Conservation (phyloP, 1,140 invertebrate genomes). For the Papilio glaucus region DNA sequence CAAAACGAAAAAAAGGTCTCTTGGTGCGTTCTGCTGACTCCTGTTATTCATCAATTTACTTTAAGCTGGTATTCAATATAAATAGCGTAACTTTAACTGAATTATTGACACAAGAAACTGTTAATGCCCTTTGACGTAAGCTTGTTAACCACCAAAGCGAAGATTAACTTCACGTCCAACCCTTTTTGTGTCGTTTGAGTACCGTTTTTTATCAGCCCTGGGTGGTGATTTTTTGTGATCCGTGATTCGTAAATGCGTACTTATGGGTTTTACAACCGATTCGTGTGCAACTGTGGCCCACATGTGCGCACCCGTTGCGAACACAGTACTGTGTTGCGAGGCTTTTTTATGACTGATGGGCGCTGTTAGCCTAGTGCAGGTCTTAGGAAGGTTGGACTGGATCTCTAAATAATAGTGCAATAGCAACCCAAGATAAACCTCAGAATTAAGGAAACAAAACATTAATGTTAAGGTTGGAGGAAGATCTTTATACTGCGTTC, state of each 20-base stretch:
- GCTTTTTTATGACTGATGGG: not conserved
- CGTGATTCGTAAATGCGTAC: conserved; percentile 37
- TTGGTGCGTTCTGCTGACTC: too few species aligned
- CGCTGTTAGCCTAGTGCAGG: not conserved
- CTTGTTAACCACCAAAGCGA: conserved; percentile 17
- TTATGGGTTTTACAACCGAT: conserved; percentile 46
- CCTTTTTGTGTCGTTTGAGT: conserved; percentile 5
- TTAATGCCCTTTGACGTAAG: conserved; percentile 25
- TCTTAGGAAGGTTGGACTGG: not conserved
- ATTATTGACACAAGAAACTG: conserved; percentile 6
- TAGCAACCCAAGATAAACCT: too few species aligned
- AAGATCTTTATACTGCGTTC: too few species aligned
- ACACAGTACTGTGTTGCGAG: conserved; percentile 46
- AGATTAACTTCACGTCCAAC: conserved; percentile 29
- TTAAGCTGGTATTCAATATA: conserved; percentile 29
- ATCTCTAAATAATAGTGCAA: too few species aligned
- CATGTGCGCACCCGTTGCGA: conserved; percentile 61
- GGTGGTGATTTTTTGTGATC: conserved; percentile 49
- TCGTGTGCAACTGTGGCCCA: conserved; percentile 59
- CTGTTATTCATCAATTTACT: too few species aligned
- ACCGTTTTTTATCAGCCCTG: conserved; percentile 49
- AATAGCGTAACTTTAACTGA: not conserved
- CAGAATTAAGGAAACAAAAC: too few species aligned
- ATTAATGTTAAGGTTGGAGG: too few species aligned
- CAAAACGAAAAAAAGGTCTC: too few species aligned